Evolutionary conservation across 2,888 invertebrate species (phyloP).

Genomic region (Cheiracanthium punctorium): DNA sequence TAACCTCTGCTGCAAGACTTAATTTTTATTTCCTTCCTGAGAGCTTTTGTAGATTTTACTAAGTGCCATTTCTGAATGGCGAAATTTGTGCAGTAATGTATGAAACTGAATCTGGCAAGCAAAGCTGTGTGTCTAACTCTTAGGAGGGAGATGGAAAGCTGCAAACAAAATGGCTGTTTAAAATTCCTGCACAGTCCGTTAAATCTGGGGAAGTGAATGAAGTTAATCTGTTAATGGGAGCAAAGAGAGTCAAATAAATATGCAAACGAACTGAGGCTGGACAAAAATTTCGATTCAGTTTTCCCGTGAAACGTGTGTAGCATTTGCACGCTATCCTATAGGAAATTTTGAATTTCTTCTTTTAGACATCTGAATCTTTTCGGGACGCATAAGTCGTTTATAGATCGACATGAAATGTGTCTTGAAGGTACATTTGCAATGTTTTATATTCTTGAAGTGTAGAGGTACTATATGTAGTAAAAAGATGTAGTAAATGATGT

Average conservation of each 20-base stretch:
- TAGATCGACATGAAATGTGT: too few species aligned
- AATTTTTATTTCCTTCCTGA: background rate
- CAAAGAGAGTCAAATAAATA: conserved; percentile 65
- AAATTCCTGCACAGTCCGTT: conserved; percentile 66
- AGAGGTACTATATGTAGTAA: too few species aligned
- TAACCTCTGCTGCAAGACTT: background rate
- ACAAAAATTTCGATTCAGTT: conserved; percentile 60
- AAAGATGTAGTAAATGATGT: too few species aligned
- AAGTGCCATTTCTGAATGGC: background rate
- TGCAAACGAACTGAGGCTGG: conserved; percentile 50
- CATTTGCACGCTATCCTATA: background rate
- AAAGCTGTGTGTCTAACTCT: conserved; percentile 28
- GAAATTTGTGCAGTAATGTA: background rate
- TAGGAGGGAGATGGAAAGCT: conserved; percentile 40
- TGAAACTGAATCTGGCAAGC: background rate
- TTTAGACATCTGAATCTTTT: too few species aligned
- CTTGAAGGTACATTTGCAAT: too few species aligned
- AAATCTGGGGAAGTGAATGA: conserved; percentile 57
- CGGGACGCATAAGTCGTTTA: too few species aligned
- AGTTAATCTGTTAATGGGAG: conserved; percentile 68
- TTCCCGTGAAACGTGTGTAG: conserved; percentile 39
- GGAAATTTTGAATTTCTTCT: background rate
- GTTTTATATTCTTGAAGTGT: too few species aligned
- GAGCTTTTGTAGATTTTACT: background rate
- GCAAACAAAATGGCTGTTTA: conserved; percentile 63